Conservation (phyloP, 1,140 invertebrate species). For the Agrilus planipennis region DNA sequence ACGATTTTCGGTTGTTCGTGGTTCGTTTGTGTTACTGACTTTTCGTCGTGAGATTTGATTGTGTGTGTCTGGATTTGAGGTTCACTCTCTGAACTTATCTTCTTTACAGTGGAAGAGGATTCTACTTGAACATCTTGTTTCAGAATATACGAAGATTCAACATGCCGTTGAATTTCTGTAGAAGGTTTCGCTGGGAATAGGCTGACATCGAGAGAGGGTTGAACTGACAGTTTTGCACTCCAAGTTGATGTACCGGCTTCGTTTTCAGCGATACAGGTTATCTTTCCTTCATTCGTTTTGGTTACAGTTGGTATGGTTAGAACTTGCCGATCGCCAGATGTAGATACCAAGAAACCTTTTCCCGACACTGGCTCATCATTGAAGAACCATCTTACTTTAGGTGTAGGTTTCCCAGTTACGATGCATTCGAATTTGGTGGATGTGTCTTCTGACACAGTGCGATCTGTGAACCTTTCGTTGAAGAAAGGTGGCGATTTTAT, state of each 20-base stretch:
- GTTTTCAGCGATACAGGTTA: conserved; percentile 66
- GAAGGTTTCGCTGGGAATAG: conserved; percentile 12
- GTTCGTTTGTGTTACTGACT: conserved; percentile 31
- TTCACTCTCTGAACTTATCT: conserved; percentile 18
- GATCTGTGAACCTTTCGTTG: conserved; percentile 50
- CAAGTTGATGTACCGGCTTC: conserved; percentile 57
- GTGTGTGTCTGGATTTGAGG: conserved; percentile 33
- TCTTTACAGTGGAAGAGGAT: conserved; percentile 29
- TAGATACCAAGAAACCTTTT: conserved; percentile 56
- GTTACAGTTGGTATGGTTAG: conserved; percentile 48
- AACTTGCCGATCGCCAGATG: conserved; percentile 57
- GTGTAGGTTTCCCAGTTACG: conserved; percentile 56
- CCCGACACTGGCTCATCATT: conserved; percentile 56
- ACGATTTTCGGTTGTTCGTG: conserved; percentile 28
- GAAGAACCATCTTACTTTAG: conserved; percentile 64
- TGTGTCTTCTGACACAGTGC: conserved; percentile 38
- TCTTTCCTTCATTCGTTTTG: conserved; percentile 49
- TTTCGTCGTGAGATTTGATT: conserved; percentile 26
- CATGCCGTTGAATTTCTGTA: not conserved
- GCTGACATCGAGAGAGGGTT: conserved; percentile 29
- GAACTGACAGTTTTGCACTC: conserved; percentile 45
- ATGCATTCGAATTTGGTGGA: conserved; percentile 59
- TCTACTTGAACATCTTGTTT: conserved; percentile 36
- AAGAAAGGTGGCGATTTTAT: conserved; percentile 52
- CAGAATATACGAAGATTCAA: conserved; percentile 29